Conservation (phyloP, 2,797 vertebrate genomes). For the Rachycentron canadum region DNA sequence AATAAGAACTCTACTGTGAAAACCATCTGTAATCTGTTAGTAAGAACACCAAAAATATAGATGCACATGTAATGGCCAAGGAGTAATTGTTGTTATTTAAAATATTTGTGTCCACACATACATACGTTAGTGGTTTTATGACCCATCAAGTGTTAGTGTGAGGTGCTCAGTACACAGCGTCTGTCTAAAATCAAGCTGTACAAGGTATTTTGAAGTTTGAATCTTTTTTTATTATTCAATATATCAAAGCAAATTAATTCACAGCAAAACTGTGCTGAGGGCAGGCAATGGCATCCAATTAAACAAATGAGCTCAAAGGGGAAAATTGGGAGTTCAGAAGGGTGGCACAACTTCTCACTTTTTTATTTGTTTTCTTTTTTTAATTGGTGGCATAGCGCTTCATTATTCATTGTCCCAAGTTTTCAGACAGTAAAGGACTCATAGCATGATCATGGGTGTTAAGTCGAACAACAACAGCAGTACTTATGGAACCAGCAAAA, state of each 20-base stretch:
- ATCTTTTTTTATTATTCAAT: constrained; percentile 76
- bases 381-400: constrained; percentile 55
- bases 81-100: background rate
- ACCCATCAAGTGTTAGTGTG: background rate
- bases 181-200: constrained; percentile 30
- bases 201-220: constrained; percentile 44
- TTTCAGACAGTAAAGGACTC: constrained; percentile 86
- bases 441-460: constrained; percentile 59
- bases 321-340: constrained; percentile 60
- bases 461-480: constrained; percentile 70
- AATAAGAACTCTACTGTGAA: background rate
- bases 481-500: constrained; percentile 68
- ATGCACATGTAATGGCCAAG: background rate
- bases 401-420: constrained; percentile 71
- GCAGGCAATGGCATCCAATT: constrained; percentile 79
- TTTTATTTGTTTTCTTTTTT: constrained; percentile 45
- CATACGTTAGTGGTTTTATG: background rate
- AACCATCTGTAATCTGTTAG: background rate
- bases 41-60: background rate
- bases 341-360: constrained; percentile 71
- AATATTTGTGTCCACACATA: background rate
- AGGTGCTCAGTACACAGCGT: background rate
- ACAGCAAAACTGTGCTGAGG: constrained; percentile 84
- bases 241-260: constrained; percentile 81
- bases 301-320: constrained; percentile 74